Conservation (phyloP, 2,797 vertebrate genomes). For the Sitta carolinensis region DNA sequence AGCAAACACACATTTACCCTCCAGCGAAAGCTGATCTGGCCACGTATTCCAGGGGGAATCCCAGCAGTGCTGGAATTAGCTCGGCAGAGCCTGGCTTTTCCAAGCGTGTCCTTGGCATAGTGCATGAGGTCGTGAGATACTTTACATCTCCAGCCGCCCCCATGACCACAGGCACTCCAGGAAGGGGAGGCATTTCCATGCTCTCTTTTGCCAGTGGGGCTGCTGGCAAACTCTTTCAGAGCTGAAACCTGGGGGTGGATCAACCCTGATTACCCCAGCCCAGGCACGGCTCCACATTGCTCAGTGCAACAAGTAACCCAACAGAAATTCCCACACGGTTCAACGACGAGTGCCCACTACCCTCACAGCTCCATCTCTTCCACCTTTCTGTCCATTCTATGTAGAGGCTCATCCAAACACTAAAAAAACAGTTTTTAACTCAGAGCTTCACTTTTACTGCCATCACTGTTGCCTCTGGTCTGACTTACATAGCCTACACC, state of each 20-base stretch:
- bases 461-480: background rate
- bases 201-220: background rate
- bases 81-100: background rate
- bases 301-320: background rate
- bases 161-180: background rate
- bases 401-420: fast-evolving
- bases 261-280: fast-evolving
- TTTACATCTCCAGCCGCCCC: background rate
- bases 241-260: background rate
- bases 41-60: background rate
- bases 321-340: background rate
- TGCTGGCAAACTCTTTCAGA: background rate
- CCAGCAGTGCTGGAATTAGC: background rate
- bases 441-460: background rate
- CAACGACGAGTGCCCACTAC: fast-evolving
- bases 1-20: background rate
- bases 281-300: background rate
- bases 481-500: background rate
- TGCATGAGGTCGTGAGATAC: background rate
- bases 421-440: background rate
- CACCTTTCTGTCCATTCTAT: background rate
- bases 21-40: background rate
- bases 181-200: background rate
- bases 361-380: fast-evolving
- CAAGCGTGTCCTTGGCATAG: background rate